These are phyloP conservation scores for Sceliomorpha sp. DNA, from an alignment of 2,888 invertebrate genomes.

Conservation along the genomic window DNA sequence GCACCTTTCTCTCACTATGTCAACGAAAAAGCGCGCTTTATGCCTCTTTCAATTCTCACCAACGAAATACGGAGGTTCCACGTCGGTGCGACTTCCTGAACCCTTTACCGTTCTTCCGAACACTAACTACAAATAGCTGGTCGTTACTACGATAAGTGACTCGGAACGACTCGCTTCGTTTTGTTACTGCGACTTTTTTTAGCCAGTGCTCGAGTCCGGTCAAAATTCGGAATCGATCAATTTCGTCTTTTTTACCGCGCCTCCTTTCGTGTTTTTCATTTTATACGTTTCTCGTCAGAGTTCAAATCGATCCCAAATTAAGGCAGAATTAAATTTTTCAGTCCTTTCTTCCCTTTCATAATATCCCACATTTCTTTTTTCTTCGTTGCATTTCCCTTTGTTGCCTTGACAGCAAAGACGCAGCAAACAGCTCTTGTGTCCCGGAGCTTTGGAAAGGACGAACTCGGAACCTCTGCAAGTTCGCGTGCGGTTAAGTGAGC, in stretches of 20 bases:
- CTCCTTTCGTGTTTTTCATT: too few species aligned
- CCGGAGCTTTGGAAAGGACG: constrained; percentile 56
- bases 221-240: too few species aligned
- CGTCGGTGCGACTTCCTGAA: constrained; percentile 12
- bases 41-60: constrained; percentile 2
- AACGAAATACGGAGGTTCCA: neutral
- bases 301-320: too few species aligned
- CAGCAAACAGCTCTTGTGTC: constrained; percentile 55
- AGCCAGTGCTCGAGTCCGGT: too few species aligned
- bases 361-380: constrained; percentile 43
- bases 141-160: constrained; percentile 41
- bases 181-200: constrained; percentile 31
- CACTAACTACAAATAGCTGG: constrained; percentile 38
- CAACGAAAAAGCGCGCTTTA: constrained; percentile 12
- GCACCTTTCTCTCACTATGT: constrained; percentile 12
- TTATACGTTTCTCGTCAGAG: too few species aligned
- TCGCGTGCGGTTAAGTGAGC: constrained; percentile 80
- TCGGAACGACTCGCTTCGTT: constrained; percentile 29
- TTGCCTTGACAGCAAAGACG: constrained; percentile 30
- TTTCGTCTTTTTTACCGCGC: too few species aligned
- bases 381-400: constrained; percentile 42
- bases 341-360: constrained; percentile 8
- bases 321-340: too few species aligned
- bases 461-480: constrained; percentile 63
- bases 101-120: constrained; percentile 40